Evolutionary conservation across 2,797 vertebrate species (phyloP), one percentile per base, ranked within the genome.

Genomic region (Manis crassicaudata): DNA sequence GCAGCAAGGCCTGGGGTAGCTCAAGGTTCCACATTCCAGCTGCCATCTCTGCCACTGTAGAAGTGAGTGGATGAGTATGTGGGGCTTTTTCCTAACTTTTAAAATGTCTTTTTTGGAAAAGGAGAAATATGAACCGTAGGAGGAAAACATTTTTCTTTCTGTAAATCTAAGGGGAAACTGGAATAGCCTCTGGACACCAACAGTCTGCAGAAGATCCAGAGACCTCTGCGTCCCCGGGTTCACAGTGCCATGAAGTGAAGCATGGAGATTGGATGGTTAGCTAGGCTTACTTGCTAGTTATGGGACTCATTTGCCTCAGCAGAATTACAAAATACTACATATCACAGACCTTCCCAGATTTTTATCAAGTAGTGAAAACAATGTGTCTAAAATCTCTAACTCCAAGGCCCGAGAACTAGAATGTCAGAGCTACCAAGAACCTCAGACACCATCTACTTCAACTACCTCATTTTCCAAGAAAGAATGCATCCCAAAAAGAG

Each of bases 21-120:
- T 96, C 90, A 96, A 81, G 65, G 21, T 46, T 96, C 96, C 94
- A 58, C 84, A 95, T 97, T 96, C 92, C 58, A 70, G 92, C 92
- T 98, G 91, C 96, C 96, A 97, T 4, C 80, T 25, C 63, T 94
- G 97, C 97, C 96, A 92, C 93, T 60, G 77, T 88, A 14, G 37
- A 70, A 21, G 37, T 46, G 20, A 68, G 58, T 54, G 46, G 23
- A 37, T 27, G 70, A 43, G 9, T 58, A 83, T 9, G 7, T 40
- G 60, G 32, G 3, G 32, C 20, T 62, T 46, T n/a, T 20, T 8
- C 27, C 76, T 79, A 50, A 35, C 37, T 56, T 89, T 75, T 73
- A 37, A 97, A 97, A 98, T 96, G 68, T 97, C 92, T 98, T 88
- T 97, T 98, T 97, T 29, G 90, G 93, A 97, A 95, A 96, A 98